A percentile compares a stretch with the other conserved stretches of the same genome.
These are phyloP conservation scores for Pseudoips prasinana DNA, from an alignment of 2,888 invertebrate genomes.

Conservation along the genomic window DNA sequence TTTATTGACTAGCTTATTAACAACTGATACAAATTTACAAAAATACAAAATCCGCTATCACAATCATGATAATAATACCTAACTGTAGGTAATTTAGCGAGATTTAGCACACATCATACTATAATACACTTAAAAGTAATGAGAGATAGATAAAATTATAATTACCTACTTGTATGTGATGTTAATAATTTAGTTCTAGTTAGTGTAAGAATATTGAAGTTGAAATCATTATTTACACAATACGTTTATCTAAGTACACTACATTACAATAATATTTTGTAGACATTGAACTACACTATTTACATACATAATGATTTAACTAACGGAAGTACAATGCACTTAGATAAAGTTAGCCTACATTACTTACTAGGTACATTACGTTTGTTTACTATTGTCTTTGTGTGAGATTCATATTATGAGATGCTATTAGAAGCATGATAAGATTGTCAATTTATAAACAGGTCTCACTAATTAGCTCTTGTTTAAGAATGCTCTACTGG, in stretches of 20 bases:
- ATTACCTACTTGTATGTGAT: conserved; percentile 38
- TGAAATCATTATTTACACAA: conserved; percentile 40
- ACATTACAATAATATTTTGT: conserved; percentile 14
- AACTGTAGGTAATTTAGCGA: conserved; percentile 18
- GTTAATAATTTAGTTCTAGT: conserved; percentile 39
- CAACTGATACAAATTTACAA: conserved; percentile 55
- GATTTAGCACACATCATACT: conserved; percentile 25
- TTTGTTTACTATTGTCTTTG: conserved; percentile 2
- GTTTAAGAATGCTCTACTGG: too few relatives aligned
- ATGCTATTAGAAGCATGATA: too few relatives aligned
- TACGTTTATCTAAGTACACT: conserved; percentile 16
- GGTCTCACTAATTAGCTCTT: too few relatives aligned
- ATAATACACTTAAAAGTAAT: conserved; percentile 22
- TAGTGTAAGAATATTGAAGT: conserved; percentile 13
- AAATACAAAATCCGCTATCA: conserved; percentile 55
- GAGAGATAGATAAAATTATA: conserved; percentile 27
- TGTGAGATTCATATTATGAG: not conserved
- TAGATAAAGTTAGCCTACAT: conserved; percentile 32
- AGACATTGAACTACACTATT: conserved; percentile 23
- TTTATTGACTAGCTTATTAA: conserved; percentile 70
- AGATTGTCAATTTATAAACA: too few relatives aligned
- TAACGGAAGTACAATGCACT: conserved; percentile 56
- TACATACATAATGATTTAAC: conserved; percentile 31
- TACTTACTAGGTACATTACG: conserved; percentile 3
- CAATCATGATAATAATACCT: conserved; percentile 17